Base-by-base conservation (phyloP, 1,140 invertebrate species). In the Zaprionus lachaisei region DNA sequence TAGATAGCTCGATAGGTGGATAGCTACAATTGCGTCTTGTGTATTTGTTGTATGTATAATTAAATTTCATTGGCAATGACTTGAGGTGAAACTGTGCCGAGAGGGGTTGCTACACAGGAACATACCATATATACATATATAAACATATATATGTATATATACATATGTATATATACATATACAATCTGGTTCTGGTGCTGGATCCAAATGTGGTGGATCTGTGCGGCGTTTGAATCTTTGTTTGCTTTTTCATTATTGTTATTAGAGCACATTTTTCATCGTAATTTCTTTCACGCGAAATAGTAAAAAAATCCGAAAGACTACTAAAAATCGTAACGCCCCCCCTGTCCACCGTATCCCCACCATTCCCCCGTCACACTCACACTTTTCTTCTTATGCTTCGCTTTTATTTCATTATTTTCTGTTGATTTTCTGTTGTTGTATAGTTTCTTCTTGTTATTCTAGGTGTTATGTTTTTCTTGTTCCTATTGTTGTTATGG, bases 161-260 rank as follows among this genome's bases (percentile, higher is more conserved):
- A 31, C 17, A 34, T 37, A 47, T 60, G 3, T 47, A 15, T 26
- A 17, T 17, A 56, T 31, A 62, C n/a, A 28, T 55, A n/a, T 65
- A 31, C 24, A 34, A 58, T 57, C 15, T 63, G 58, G 31, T 38
- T 55, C 38, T 57, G 56, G 31, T 47, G 56, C 28, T 66, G 64
- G 60, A 72, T 58, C 58, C 60, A 60, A 73, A 60, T 84, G 75
- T 81, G 71, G 44, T 49, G 44, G 54, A 67, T 67, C 54, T 77
- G 79, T 49, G 70, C 49, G 77, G 60, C 64, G 49, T 71, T 80
- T 69, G 65, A 66, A 49, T 78, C 77, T 86, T 87, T 86, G 83
- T 86, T 86, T 86, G 83, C 83, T 87, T 87, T 80, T 86, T 83
- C 80, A 87, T 86, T 87, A 86, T 86, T 86, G 83, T 86, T 86